Percentiles rank a stretch among this genome's conserved stretches.
Conservation (phyloP, 2,888 invertebrate genomes). For the Stegophylla sp. region DNA sequence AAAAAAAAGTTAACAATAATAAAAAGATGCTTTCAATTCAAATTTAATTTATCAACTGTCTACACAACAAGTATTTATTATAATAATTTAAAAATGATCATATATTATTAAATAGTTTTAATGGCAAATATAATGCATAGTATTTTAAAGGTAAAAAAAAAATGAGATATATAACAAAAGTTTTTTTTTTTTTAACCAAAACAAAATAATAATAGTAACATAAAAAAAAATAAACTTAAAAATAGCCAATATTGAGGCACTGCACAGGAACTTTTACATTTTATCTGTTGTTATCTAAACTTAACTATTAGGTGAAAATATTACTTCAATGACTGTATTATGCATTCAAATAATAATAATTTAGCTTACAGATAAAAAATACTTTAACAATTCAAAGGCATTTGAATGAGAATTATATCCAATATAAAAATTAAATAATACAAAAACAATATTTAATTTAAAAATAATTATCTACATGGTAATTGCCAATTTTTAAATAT, state of each 20-base stretch:
- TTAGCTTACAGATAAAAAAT: no score
- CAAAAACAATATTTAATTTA: background rate
- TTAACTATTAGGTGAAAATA: background rate
- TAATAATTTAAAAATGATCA: background rate
- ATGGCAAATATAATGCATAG: background rate
- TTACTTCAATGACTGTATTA: background rate
- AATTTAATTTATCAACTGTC: background rate
- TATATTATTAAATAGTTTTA: background rate
- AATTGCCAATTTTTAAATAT: background rate
- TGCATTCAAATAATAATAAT: constrained; percentile 13
- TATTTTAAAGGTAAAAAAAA: background rate
- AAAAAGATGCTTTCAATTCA: background rate
- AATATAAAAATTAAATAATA: background rate
- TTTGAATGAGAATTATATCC: background rate
- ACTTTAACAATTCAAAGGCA: constrained; percentile 3
- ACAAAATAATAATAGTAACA: constrained; percentile 30
- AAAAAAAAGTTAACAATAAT: background rate
- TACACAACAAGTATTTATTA: background rate
- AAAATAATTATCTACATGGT: background rate
- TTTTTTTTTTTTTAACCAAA: constrained; percentile 6
- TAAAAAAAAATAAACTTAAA: constrained; percentile 27
- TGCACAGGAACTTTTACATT: constrained; percentile 39
- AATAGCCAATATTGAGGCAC: constrained; percentile 2
- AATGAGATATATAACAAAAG: background rate
- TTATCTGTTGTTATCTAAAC: no score